phyloP scores from a whole-genome alignment of 2,797 vertebrate species.

The Danionella dracula region DNA sequence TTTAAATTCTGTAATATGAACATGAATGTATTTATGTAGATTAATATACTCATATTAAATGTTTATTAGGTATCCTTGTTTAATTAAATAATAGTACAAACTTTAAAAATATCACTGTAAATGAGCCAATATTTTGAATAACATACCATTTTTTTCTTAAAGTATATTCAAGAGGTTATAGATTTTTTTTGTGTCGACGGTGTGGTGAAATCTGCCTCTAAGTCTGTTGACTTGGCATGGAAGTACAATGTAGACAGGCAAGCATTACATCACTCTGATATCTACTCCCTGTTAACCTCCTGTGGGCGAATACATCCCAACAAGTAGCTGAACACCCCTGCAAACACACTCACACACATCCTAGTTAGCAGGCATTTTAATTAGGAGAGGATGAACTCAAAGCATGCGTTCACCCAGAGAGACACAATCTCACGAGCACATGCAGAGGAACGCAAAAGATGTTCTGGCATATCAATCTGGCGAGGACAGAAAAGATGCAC shows the following conservation, averaged over 20 bases:
- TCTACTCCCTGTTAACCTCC: conserved; percentile 6
- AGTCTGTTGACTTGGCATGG: neutral
- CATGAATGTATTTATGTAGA: too few species aligned
- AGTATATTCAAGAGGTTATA: too few species aligned
- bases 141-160: too few species aligned
- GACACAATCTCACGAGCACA: neutral
- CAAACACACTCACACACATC: neutral
- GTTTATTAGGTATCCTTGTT: too few species aligned
- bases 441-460: conserved; percentile 16
- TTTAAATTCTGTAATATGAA: too few species aligned
- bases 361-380: conserved; percentile 6
- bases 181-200: too few species aligned
- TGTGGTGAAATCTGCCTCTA: neutral
- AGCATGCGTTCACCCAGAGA: neutral
- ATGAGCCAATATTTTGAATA: too few species aligned
- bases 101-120: too few species aligned
- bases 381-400: neutral
- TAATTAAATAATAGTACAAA: too few species aligned
- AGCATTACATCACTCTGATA: conserved; percentile 13
- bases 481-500: conserved; percentile 20
- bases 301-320: conserved; percentile 15
- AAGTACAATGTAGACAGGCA: neutral
- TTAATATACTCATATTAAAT: too few species aligned
- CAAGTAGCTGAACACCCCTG: neutral
- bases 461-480: conserved; percentile 47